Base-by-base conservation (phyloP, 2,113 vertebrate species). In the Phodopus roborovskii region DNA sequence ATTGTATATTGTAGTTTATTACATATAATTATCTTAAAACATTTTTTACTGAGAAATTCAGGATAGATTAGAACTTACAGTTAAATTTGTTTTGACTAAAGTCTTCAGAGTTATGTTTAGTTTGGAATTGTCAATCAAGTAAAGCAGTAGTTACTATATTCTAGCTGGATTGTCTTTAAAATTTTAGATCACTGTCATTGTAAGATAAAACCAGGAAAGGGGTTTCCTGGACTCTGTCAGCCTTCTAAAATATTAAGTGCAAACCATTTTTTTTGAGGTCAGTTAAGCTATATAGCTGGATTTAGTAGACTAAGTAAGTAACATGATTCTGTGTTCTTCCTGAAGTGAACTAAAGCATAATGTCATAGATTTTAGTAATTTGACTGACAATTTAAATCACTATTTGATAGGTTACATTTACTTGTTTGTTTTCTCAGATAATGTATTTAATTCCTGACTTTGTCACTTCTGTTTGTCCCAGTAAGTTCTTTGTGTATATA, bases 341-440 rank as follows among this genome's bases (percentile, higher is more conserved):
- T 45, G 73, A 70, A 77, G 12, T 86, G n/a, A 95, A 78, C 20
- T 45, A 58, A 88, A 91, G 19, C n/a, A 45, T 73, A 70, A 42
- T 86, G 45, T 64, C 26, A 81, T 53, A 75, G 24, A 64, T 66
- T 91, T 89, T 78, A 87, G 45, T 92, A 93, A 86, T 28, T 17
- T 17, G 33, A 79, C 10, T 17, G 53, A 81, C 45, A 79, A 42
- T 30, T 94, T 48, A 95, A 94, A 8, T 90, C 9, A 48, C 1
- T 42, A 36, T 92, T 71, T 90, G 68, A 81, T 92, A 39, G 56
- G 74, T 92, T 48, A 88, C 5, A 42, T 96, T 79, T 79, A 75
- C 84, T 94, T 39, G 45, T 92, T 90, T 70, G 22, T 93, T 88
- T 81, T 90, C 53, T 85, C 64, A 84, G 36, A 20, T 96, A 56